These are phyloP conservation scores for Gallirallus australis DNA, from an alignment of 2,797 vertebrate species.

Conservation along the genomic window DNA sequence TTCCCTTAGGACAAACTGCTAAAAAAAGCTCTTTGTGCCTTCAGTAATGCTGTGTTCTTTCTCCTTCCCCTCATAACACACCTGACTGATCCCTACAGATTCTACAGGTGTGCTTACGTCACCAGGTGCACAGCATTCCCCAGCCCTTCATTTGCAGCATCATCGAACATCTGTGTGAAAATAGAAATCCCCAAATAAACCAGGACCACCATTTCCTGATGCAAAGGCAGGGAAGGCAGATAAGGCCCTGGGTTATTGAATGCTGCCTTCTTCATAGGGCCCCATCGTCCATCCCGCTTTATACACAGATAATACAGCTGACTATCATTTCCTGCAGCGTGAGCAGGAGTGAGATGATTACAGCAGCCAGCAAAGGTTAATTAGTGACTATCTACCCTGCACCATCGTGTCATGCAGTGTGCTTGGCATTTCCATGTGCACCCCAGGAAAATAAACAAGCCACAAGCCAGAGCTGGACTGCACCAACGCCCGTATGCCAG, in stretches of 20 bases:
- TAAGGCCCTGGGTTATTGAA: fast-evolving
- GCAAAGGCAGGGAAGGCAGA: neutral
- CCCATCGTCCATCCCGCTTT: neutral
- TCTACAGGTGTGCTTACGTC: neutral
- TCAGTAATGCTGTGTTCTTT: neutral
- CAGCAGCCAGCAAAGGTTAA: neutral
- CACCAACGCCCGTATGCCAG: neutral
- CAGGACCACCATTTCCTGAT: neutral
- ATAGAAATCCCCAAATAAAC: neutral
- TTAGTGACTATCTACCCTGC: neutral
- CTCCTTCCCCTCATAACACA: neutral
- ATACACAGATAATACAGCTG: neutral
- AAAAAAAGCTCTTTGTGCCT: neutral
- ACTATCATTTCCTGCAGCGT: neutral
- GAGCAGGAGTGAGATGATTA: neutral
- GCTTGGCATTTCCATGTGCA: neutral
- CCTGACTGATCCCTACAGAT: neutral
- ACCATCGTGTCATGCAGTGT: neutral
- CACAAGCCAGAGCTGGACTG: neutral
- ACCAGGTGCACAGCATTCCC: neutral
- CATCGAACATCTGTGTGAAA: neutral
- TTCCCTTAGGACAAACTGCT: neutral
- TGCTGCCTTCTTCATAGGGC: neutral
- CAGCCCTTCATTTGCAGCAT: fast-evolving
- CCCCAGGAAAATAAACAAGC: neutral